phyloP scores from a whole-genome alignment of 2,888 invertebrate genomes.

The Watsonalla binaria region DNA sequence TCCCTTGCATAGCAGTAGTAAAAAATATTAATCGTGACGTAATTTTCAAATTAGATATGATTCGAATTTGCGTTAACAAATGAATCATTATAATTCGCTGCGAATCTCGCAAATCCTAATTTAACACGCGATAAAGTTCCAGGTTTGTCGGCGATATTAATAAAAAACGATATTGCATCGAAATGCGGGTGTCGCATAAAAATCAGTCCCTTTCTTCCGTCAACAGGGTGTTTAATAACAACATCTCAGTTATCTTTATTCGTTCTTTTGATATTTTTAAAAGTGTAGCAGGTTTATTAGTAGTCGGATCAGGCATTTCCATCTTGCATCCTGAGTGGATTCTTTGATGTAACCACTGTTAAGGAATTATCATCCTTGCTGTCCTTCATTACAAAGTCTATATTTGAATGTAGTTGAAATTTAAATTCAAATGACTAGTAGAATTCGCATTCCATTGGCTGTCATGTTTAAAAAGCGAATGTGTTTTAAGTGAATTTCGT shows the following conservation, averaged over 20 bases:
- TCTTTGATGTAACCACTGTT: slow-evolving; percentile 64
- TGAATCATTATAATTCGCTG: slow-evolving; percentile 17
- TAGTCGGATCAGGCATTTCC: slow-evolving; percentile 77
- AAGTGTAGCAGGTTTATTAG: slow-evolving; percentile 71
- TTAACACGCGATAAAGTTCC: slow-evolving; percentile 55
- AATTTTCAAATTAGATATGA: too few species aligned
- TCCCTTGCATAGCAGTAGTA: too few species aligned
- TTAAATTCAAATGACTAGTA: not conserved
- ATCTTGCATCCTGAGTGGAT: slow-evolving; percentile 71
- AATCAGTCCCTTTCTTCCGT: slow-evolving; percentile 53
- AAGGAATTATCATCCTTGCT: slow-evolving; percentile 28
- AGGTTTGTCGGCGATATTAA: slow-evolving; percentile 56
- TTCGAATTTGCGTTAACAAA: not conserved
- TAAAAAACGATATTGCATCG: slow-evolving; percentile 33
- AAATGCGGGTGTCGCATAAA: slow-evolving; percentile 52
- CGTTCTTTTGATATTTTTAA: slow-evolving; percentile 69
- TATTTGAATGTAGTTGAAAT: slow-evolving; percentile 15
- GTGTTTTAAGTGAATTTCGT: not conserved
- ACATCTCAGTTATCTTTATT: slow-evolving; percentile 65
- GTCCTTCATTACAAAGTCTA: slow-evolving; percentile 21
- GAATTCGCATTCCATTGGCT: not conserved
- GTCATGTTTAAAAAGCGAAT: not conserved
- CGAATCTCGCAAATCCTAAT: slow-evolving; percentile 29
- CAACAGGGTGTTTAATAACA: slow-evolving; percentile 61
- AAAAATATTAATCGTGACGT: too few species aligned